Evolutionary conservation across 2,797 vertebrate genomes (phyloP), one percentile per base, ranked within the genome.

Genomic region (Nannoperca australis): DNA sequence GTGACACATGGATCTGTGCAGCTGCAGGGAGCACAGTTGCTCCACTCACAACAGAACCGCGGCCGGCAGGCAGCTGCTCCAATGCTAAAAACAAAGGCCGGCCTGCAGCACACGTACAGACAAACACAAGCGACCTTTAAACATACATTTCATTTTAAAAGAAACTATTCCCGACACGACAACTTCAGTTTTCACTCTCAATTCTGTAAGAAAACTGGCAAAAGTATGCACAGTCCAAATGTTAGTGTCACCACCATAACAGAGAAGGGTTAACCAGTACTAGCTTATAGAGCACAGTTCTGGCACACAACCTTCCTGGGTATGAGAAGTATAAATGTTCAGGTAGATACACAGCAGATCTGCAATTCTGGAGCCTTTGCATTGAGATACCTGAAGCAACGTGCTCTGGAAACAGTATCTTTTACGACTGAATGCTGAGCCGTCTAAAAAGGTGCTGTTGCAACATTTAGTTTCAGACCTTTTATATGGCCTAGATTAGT

Each of bases 1-100:
- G 77, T 66, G 91, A 92, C 90, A 92, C 85, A 88, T 74, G 78
- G 83, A 62, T 63, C 69, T 0, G 73, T 81, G 87, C 91, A 93
- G 91, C 91, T 93, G 91, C 88, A 61, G 73, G 20, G 65, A 49
- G 32, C 73, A 88, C 90, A 91, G 87, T 87, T 76, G 86, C 73
- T 78, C 45, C 80, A 91, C 89, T 88, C 91, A 91, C 85, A 91
- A 82, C 88, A 89, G 87, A 18, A 8, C 12, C 0, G 12, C 40
- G 47, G 78, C 70, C 4, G 15, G 59, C 24, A 1, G 61, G 73
- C 91, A 91, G 89, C 91, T 89, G 91, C 87, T 73, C 15, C 30
- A 0, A 0, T 1, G 67, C 69, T 34, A 75, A 54, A 84, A 76
- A 90, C 89, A 82, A 89, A 89, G 82, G 62, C 68, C 27, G 36